A percentile compares a stretch with the other conserved stretches of the same genome.
Conservation (phyloP, 2,113 vertebrate genomes). For the Boleophthalmus pectinirostris region DNA sequence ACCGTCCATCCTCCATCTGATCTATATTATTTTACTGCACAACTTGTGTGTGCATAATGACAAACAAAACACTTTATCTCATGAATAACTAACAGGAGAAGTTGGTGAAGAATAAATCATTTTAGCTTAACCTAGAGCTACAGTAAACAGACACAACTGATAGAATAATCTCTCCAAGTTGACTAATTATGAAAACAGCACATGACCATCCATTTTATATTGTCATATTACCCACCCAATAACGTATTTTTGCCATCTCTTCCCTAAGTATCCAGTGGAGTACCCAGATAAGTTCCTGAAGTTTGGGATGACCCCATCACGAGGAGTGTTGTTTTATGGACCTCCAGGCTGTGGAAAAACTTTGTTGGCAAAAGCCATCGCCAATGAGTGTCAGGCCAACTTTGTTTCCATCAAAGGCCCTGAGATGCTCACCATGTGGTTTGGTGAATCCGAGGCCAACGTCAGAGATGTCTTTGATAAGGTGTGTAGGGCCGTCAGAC, state of each 20-base stretch:
- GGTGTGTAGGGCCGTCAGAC: conserved; percentile 64
- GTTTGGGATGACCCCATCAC: conserved; percentile 97
- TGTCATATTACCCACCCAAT: neutral
- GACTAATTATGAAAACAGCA: too few relatives aligned
- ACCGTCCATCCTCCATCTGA: too few relatives aligned
- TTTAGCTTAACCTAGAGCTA: neutral
- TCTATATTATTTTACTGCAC: too few relatives aligned
- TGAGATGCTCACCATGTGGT: conserved; percentile 97
- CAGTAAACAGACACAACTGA: too few relatives aligned
- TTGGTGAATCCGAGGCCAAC: conserved; percentile 96
- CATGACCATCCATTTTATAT: neutral
- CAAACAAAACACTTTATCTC: too few relatives aligned
- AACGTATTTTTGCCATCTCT: neutral
- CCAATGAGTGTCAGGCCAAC: conserved; percentile 96
- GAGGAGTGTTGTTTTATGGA: conserved; percentile 94
- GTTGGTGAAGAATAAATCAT: too few relatives aligned
- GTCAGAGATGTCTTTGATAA: conserved; percentile 97
- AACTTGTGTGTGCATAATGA: too few relatives aligned
- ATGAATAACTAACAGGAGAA: too few relatives aligned
- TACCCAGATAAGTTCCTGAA: conserved; percentile 98
- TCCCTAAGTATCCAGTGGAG: conserved; percentile 88
- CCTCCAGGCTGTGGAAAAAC: conserved; percentile 97
- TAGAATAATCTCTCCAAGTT: too few relatives aligned
- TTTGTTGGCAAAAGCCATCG: conserved; percentile 94
- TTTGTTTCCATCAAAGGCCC: conserved; percentile 98